Evolutionary conservation across 2,113 vertebrate species (phyloP), one percentile per base, ranked within the genome.

Genomic region (Microcebus jonahi): DNA sequence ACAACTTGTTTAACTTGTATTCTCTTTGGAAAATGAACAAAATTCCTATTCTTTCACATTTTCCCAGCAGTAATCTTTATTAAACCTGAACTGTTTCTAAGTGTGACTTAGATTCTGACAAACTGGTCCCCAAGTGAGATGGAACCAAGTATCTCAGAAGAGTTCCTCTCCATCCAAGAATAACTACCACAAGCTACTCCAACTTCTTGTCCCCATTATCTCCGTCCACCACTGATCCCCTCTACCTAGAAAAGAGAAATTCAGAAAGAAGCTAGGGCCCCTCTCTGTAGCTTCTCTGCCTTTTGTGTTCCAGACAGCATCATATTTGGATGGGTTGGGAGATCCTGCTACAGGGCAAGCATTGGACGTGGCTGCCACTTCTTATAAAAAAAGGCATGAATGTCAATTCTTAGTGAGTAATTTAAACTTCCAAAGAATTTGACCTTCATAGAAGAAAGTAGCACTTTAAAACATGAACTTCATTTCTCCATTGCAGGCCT

Each of bases 321-420:
- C 31, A 17, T 1, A 8, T n/a, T 2, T 7, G 31, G 31, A 17
- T 11, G 4, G 36, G 31, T 29, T 14, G 3, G 15, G 27, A 27
- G 79, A 23, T 23, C 5, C 12, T 4, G 4, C 25, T 29, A 14
- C 0, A 6, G 11, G 14, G 17, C 12, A 29, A 63, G 61, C 45
- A 18, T 1, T 2, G 42, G 15, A 10, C 0, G 0, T 0, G 4
- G 42, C 36, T 34, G 13, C 10, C 21, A 2, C 5, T 31, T 87
- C n/a, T 53, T 23, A 77, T 1, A 20, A 42, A 0, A 3, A 3
- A 31, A 2, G 1, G 39, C 1, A 1, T 73, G 36, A 61, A 1
- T 68, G 45, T 88, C 31, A 81, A 27, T 8, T 5, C 18, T 34
- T 42, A 8, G 8, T 10, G 6, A 36, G 8, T 53, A 48, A 83